Base-by-base conservation (phyloP, 2,888 invertebrate genomes). In the Sinodicranocentrus sp. region DNA sequence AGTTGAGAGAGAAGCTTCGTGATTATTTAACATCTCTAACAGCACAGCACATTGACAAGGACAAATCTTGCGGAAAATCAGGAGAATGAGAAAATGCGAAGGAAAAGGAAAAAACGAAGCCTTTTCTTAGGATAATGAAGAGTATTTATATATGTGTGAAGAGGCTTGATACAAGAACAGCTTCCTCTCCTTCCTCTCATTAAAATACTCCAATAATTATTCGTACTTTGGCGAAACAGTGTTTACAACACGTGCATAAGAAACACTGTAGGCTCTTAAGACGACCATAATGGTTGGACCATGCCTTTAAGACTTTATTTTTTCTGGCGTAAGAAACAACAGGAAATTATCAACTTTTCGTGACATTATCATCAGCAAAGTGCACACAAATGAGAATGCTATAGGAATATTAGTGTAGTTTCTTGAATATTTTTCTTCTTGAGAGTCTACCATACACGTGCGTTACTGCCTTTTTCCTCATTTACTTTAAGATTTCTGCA, bases 151-250 rank as follows among this genome's bases (percentile, higher is more conserved):
- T 8, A 25, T 61, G 61, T 1, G 65, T 15, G 25, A 59, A 59
- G 17, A 52, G 10, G 1, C n/a, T 1, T 61, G 17, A 61, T 61
- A 21, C 33, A 10, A 33, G 33, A 10, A 33, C 33, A 33, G 10
- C 33, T 33, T 33, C 10, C 5, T 33, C 33, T 33, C 33, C 10
- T 65, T 65, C 54, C 28, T 65, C 75, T 75, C 75, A 65, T 75
- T 75, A 75, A 75, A 75, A 75, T 65, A 54, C 54, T 65, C 65
- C 39, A 33, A 57, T 71, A 73, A 65, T 75, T 59, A 72, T 70
- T 25, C 21, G 5, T 57, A 6, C 21, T 57, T 57, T 5, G 2
- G 44, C 26, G 43, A 15, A 15, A 19, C 21, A 19, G 6, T 57
- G 6, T 3, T 21, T 5, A 17, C 21, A n/a, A n/a, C n/a, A n/a